Base-by-base conservation (phyloP, 2,888 invertebrate species). In the Drosophila cognata region DNA sequence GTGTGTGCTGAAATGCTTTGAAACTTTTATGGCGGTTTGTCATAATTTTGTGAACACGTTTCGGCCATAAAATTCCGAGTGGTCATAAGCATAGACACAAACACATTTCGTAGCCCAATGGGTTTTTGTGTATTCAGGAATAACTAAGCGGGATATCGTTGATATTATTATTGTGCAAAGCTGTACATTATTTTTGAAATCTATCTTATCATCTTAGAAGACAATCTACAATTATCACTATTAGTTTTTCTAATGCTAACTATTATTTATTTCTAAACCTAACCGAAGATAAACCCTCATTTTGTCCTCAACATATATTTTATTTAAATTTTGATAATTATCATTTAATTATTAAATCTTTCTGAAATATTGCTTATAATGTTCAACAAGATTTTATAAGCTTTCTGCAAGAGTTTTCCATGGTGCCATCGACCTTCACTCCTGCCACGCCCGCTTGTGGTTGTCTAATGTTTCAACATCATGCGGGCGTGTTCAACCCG, bases 31-130 rank as follows among this genome's bases (percentile, higher is more conserved):
- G 66, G 62, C 70, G 65, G 67, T 76, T 82, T 84, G 74, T 85
- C 88, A 85, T 85, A 82, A 87, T 85, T 85, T 82, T 68, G 72
- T 68, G 67, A 74, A 81, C 88, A 89, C 90, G 90, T 90, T 88
- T 81, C 18, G 61, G 53, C 64, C 84, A 86, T 88, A 81, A 81
- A 87, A 86, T 70, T 71, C 68, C 56, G 46, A 79, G 53, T 65
- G 68, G 57, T 61, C 56, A 56, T 31, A 69, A 57, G 43, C 48
- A 53, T 53, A 50, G 63, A 60, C n/a, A 18, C 56, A 51, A 41
- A 53, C 33, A 67, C 70, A 71, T 56, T 70, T 59, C 58, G 29
- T 13, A 11, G 43, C 48, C 7, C 21, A 52, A 59, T 28, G 35
- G 10, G 21, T 50, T 56, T 36, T 57, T 13, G 11, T 46, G 28